These are phyloP conservation scores for cattle (Bos taurus) DNA, from an alignment of 2,113 vertebrate species.

Conservation along the genomic window DNA sequence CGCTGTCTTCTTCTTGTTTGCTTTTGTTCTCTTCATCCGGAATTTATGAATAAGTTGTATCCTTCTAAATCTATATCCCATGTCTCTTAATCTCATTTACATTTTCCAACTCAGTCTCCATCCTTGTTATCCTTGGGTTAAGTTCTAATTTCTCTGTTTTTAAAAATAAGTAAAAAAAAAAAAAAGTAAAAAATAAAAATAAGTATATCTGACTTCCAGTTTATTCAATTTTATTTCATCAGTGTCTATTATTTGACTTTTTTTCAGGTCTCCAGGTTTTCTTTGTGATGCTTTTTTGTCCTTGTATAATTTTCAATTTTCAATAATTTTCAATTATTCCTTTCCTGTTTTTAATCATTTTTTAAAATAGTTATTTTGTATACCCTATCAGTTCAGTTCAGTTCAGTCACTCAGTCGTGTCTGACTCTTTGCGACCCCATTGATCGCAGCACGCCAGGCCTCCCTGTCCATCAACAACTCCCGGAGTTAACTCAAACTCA, in stretches of 20 bases:
- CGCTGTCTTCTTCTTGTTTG: not conserved
- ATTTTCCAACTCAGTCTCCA: not conserved
- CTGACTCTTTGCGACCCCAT: not conserved
- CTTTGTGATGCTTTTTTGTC: not conserved
- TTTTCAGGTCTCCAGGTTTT: not conserved
- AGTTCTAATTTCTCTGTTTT: conserved; percentile 22
- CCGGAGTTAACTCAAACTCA: not conserved
- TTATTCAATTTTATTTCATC: not conserved
- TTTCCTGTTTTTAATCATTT: not conserved
- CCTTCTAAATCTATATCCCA: not conserved
- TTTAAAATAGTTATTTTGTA: not conserved
- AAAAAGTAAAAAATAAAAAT: not conserved
- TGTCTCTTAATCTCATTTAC: not conserved
- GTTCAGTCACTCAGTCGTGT: fast-evolving
- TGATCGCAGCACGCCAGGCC: not conserved
- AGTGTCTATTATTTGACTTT: not conserved
- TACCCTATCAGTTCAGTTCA: not conserved
- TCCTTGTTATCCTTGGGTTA: not conserved
- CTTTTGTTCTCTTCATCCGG: not conserved
- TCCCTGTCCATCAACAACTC: not conserved
- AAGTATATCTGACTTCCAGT: not conserved
- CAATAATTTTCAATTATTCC: not conserved
- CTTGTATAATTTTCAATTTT: not conserved
- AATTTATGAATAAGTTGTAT: not conserved
- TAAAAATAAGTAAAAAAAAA: not conserved